phyloP scores from a whole-genome alignment of 1,140 invertebrate species.

The Phthorimaea operculella region DNA sequence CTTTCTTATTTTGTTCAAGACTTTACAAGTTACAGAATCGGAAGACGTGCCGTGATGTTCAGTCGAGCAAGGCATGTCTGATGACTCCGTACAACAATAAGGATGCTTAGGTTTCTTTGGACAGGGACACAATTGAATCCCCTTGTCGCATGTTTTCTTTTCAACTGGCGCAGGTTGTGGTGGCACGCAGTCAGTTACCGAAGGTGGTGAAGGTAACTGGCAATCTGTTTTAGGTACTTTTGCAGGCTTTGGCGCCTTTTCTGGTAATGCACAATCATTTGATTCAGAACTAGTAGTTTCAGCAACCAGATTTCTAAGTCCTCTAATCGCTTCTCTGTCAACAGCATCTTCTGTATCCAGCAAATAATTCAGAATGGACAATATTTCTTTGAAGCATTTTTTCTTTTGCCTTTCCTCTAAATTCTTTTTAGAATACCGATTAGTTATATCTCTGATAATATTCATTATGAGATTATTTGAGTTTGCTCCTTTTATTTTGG shows the following conservation, averaged over 20 bases:
- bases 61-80: constrained; percentile 38
- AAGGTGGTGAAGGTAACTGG: no score
- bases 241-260: no score
- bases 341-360: constrained; percentile 51
- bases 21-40: constrained; percentile 46
- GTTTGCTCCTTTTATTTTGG: no score
- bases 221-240: no score
- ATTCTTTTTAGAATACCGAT: constrained; percentile 49
- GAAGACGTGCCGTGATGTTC: constrained; percentile 42
- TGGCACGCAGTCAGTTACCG: no score
- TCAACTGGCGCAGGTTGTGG: no score
- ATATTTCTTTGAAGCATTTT: constrained; percentile 56
- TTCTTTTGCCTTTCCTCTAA: constrained; percentile 42
- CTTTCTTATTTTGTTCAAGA: constrained; percentile 51
- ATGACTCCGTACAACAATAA: constrained; percentile 32
- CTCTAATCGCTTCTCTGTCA: constrained; percentile 23
- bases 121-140: no score
- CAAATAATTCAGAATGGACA: constrained; percentile 48
- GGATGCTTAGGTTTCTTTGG: constrained; percentile 25
- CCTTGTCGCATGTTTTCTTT: no score
- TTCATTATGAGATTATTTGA: constrained; percentile 22
- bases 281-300: not conserved
- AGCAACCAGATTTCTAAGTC: not conserved
- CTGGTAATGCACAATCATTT: not conserved
- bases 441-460: constrained; percentile 51